These are phyloP conservation scores for Apantesis nais DNA, from an alignment of 2,888 invertebrate species.

Conservation along the genomic window DNA sequence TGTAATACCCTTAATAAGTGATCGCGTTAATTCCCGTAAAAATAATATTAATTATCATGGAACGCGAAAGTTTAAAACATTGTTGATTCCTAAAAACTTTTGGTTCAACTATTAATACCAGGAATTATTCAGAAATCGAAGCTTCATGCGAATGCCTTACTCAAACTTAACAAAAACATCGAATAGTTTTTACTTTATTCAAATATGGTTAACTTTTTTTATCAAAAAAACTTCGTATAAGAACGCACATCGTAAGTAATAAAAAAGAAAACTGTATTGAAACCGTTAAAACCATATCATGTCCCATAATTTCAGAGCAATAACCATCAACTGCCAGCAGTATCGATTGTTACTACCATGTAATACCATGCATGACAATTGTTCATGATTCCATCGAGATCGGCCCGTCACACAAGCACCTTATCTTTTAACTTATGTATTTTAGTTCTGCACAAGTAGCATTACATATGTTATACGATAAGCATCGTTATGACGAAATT, in stretches of 20 bases:
- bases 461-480: constrained; percentile 37
- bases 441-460: constrained; percentile 43
- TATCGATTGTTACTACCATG: constrained; percentile 18
- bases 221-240: background rate
- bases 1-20: too few relatives aligned
- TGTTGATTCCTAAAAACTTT: too few relatives aligned
- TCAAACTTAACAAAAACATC: background rate
- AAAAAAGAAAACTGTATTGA: background rate
- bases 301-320: constrained; percentile 1
- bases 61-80: too few relatives aligned
- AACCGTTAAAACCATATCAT: constrained; percentile 5
- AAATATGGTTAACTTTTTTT: background rate
- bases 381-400: constrained; percentile 37
- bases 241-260: background rate
- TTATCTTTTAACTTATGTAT: constrained; percentile 45
- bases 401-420: constrained; percentile 27
- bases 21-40: too few relatives aligned
- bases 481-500: constrained; percentile 49
- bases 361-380: constrained; percentile 38
- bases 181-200: background rate
- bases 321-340: constrained; percentile 15
- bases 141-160: background rate
- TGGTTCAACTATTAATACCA: too few relatives aligned
- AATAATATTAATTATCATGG: too few relatives aligned
- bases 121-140: background rate